Evolutionary conservation across 2,888 invertebrate species (phyloP).

Genomic region (Cerastis leucographa): DNA sequence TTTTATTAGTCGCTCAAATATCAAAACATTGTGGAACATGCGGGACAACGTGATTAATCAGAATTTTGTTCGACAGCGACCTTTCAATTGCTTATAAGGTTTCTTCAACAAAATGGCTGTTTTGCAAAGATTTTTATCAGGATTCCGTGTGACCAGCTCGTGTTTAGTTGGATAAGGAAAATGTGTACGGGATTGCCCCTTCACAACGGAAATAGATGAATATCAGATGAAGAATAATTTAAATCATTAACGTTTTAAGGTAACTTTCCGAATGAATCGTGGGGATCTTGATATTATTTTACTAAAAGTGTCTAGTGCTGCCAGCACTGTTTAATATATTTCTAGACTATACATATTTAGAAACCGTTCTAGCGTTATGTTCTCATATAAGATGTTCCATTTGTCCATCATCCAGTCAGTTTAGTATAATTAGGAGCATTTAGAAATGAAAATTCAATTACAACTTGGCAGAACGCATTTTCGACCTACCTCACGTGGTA

Average conservation of each 20-base stretch:
- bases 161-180: neutral
- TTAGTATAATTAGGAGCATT: slow-evolving; percentile 61
- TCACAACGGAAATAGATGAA: slow-evolving; percentile 2
- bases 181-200: neutral
- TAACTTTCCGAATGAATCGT: neutral
- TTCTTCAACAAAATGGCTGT: slow-evolving; percentile 10
- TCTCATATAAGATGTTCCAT: slow-evolving; percentile 26
- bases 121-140: slow-evolving; percentile 14
- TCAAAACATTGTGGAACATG: slow-evolving; percentile 27
- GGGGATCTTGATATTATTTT: neutral
- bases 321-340: neutral
- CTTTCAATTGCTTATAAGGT: slow-evolving; percentile 25
- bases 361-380: slow-evolving; percentile 21
- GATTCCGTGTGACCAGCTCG: slow-evolving; percentile 4
- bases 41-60: slow-evolving; percentile 24
- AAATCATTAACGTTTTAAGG: neutral
- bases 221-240: neutral
- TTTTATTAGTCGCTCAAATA: slow-evolving; percentile 33
- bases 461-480: slow-evolving; percentile 75
- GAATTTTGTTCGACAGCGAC: slow-evolving; percentile 17
- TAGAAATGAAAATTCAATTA: slow-evolving; percentile 67
- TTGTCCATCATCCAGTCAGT: slow-evolving; percentile 42
- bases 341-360: slow-evolving; percentile 20
- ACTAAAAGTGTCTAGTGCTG: slow-evolving; percentile 3
- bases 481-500: slow-evolving; percentile 81